These are phyloP conservation scores for Tiaroga cobitis DNA, from an alignment of 2,797 vertebrate species.

Conservation along the genomic window DNA sequence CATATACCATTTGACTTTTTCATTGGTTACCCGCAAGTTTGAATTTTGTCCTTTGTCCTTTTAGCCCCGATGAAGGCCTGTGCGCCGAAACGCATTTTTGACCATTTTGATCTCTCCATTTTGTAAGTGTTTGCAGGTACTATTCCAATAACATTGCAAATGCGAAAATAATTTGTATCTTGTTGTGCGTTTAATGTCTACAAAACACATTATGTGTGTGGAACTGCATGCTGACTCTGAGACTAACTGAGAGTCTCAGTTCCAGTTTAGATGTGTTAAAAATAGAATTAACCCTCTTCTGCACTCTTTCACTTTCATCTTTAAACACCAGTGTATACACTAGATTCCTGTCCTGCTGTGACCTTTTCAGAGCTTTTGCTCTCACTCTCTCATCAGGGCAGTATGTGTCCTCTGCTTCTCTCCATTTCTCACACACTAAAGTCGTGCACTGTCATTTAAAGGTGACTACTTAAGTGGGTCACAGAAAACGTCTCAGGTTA, in stretches of 20 bases:
- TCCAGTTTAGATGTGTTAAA: not conserved
- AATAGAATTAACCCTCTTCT: slow-evolving; percentile 3
- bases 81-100: too few relatives aligned
- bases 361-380: slow-evolving; percentile 12
- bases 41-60: too few relatives aligned
- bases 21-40: too few relatives aligned
- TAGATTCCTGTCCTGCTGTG: slow-evolving; percentile 21
- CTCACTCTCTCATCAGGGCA: not conserved
- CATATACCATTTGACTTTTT: too few relatives aligned
- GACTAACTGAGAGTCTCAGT: not conserved
- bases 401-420: slow-evolving; percentile 1
- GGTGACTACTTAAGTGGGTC: slow-evolving; percentile 46
- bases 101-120: too few relatives aligned
- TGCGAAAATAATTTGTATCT: not conserved
- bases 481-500: too few relatives aligned
- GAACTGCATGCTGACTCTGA: not conserved
- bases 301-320: slow-evolving; percentile 24
- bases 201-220: not conserved
- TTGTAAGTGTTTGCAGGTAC: too few relatives aligned
- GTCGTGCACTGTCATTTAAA: slow-evolving; percentile 49
- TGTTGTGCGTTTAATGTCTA: not conserved
- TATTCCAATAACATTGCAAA: not conserved
- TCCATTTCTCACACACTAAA: slow-evolving; percentile 51
- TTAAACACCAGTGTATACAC: not conserved
- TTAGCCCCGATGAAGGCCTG: too few relatives aligned